Evolutionary conservation across 2,113 vertebrate species (phyloP).

Genomic region (Vicugna pacos): DNA sequence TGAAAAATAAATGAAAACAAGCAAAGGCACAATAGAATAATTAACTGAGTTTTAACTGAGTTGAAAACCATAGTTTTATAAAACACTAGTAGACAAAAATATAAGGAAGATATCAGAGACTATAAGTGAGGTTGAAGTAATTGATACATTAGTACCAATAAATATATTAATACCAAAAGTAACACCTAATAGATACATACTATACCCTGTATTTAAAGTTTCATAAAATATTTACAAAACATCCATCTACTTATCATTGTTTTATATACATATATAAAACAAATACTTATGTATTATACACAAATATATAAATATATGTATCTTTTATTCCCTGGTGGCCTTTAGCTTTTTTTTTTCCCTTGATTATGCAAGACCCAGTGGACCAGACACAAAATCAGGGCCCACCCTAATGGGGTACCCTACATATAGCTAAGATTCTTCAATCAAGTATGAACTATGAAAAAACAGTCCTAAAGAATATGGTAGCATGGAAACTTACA

Average conservation of each 20-base stretch:
- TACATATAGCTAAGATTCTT: not conserved
- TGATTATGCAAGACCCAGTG: not conserved
- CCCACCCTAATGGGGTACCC: not conserved
- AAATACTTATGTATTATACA: no score
- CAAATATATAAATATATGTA: not conserved
- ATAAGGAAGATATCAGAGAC: not conserved
- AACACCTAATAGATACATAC: not conserved
- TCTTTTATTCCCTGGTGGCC: not conserved
- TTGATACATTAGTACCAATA: not conserved
- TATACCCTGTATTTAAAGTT: not conserved
- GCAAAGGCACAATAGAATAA: not conserved
- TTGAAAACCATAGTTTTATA: not conserved
- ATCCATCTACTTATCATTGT: not conserved
- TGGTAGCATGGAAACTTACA: not conserved
- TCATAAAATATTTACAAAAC: not conserved
- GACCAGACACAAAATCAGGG: not conserved
- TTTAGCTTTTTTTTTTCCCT: not conserved
- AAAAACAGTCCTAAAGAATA: not conserved
- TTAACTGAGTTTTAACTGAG: not conserved
- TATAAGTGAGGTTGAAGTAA: not conserved
- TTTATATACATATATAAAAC: no score
- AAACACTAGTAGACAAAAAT: not conserved
- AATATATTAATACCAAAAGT: not conserved
- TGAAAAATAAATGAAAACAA: constrained; percentile 42
- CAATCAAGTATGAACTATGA: not conserved